Base-by-base conservation (phyloP, 2,888 invertebrate genomes). In the Caenorhabditis japonica region DNA sequence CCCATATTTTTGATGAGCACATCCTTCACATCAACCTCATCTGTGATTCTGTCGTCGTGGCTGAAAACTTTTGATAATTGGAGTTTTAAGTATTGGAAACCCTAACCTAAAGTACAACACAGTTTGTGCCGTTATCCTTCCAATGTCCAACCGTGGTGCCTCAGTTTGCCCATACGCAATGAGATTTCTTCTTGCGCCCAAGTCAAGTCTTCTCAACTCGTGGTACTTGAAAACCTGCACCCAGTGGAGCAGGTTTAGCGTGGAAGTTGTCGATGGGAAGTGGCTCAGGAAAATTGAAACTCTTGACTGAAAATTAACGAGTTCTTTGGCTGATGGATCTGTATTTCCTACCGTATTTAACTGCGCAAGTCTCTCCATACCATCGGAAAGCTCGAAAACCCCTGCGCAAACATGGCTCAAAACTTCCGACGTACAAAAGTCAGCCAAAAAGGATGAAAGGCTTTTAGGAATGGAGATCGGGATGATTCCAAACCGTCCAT, bases 201-300 rank as follows among this genome's bases (percentile, higher is more conserved):
- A 39, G 56, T 72, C 72, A 5, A 72, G 27, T 38, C 47, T 47
- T 17, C 64, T 17, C 41, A 76, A 15, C 19, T 70, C 55, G 39
- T 76, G 76, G 46, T 52, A 62, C 39, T 70, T 68, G 62, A 76
- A 61, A 2, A 66, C 46, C 47, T 76, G 76, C 41, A 58, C 39
- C 73, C 73, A 76, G 41, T 73, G 66, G 5, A 76, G 49, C 25
- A 76, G 12, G 23, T 73, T 76, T 23, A 64, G 13, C 3, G 64
- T 60, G 0, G 76, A 76, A 13, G 76, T 76, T 10, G 58, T 27
- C 0, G 53, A 39, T 19, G 76, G 76, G 27, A 76, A 69, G 30
- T 72, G 62, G 8, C 58, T 62, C 15, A 72, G 0, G 1, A 59
- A 19, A 4, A 72, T 43, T 17, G 71, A 64, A 19, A 64, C n/a